Percentiles rank a stretch among this genome's conserved stretches.
Evolutionary conservation across 2,888 invertebrate species (phyloP).

Genomic region (Noctua janthina): DNA sequence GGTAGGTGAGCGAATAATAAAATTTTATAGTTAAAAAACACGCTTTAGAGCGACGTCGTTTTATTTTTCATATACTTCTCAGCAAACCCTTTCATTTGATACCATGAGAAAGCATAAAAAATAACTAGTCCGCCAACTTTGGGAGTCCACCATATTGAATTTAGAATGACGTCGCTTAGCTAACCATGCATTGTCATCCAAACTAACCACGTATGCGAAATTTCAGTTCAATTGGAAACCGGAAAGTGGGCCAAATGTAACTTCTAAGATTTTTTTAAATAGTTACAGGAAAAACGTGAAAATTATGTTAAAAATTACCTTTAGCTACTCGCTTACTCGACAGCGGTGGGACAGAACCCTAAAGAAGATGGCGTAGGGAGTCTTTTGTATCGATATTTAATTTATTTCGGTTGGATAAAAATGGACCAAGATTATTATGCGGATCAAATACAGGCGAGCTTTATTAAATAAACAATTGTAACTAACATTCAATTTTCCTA

Average conservation of each 20-base stretch:
- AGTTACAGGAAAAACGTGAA: neutral
- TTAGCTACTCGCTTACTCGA: neutral
- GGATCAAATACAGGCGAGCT: neutral
- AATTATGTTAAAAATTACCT: neutral
- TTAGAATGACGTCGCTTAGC: neutral
- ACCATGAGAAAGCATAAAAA: neutral
- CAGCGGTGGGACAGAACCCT: neutral
- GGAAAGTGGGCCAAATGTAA: too few relatives aligned
- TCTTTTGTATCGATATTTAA: slow-evolving; percentile 5
- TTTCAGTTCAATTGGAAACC: too few relatives aligned
- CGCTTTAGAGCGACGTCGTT: neutral
- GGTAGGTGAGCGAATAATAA: neutral
- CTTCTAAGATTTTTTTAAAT: too few relatives aligned
- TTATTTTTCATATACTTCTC: neutral
- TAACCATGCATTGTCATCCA: neutral
- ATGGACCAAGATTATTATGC: neutral
- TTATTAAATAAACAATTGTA: neutral
- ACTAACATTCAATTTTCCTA: neutral
- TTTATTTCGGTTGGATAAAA: slow-evolving; percentile 2
- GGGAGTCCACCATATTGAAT: neutral
- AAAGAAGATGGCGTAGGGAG: too few relatives aligned
- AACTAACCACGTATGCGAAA: too few relatives aligned
- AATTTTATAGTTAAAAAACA: neutral
- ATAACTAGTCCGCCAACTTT: neutral
- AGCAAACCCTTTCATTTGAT: neutral